These are phyloP conservation scores for Tupaia chinensis DNA, from an alignment of 2,113 vertebrate species.

Conservation along the genomic window DNA sequence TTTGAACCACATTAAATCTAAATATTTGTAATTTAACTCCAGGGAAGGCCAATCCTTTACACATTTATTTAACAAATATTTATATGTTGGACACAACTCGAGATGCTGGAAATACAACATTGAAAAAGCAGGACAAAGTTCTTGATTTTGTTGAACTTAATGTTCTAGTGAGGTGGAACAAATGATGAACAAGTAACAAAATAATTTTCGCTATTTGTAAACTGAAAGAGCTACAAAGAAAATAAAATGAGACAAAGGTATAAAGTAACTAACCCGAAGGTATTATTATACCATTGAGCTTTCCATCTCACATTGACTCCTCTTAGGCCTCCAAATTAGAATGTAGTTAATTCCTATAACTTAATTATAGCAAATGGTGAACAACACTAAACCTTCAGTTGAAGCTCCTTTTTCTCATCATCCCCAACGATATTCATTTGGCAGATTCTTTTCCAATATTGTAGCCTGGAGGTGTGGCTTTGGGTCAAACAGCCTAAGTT, in stretches of 20 bases:
- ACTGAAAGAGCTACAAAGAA: conserved; percentile 35
- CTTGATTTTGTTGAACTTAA: conserved; percentile 20
- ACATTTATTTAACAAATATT: background rate
- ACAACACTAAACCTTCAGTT: background rate
- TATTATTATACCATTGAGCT: background rate
- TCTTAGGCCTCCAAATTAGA: background rate
- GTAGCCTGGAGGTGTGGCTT: background rate
- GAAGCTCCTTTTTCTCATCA: conserved; percentile 2
- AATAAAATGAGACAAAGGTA: conserved; percentile 31
- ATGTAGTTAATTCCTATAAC: background rate
- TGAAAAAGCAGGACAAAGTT: conserved; percentile 28
- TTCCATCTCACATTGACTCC: background rate
- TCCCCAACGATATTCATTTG: background rate
- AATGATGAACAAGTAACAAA: conserved; percentile 12
- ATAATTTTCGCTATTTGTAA: background rate
- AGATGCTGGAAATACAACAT: background rate
- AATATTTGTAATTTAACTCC: background rate
- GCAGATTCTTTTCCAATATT: background rate
- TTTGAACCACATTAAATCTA: conserved; percentile 42
- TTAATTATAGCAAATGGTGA: background rate
- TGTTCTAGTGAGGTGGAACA: background rate
- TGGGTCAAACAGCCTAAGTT: background rate
- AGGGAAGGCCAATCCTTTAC: background rate
- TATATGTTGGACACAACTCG: background rate
- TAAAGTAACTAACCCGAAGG: background rate